Evolutionary conservation across 2,888 invertebrate genomes (phyloP).

Genomic region (Acrobasis consociella): DNA sequence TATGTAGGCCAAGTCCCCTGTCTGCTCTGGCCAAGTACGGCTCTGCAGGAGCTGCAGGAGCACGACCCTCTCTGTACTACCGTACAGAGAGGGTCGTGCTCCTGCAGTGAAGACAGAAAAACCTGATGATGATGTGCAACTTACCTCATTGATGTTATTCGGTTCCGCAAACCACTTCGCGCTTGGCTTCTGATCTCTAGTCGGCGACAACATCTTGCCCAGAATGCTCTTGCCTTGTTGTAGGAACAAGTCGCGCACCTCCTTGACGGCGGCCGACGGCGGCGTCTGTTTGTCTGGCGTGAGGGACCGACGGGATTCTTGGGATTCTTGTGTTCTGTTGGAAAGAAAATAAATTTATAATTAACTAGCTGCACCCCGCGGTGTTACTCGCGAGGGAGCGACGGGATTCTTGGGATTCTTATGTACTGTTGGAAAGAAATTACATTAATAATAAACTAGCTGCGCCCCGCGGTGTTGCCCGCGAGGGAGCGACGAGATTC

Average conservation of each 20-base stretch:
- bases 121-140: too few species aligned
- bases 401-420: constrained; percentile 54
- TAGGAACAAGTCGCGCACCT: constrained; percentile 86
- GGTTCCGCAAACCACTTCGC: constrained; percentile 65
- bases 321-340: constrained; percentile 49
- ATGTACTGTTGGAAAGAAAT: constrained; percentile 36
- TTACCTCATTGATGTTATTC: constrained; percentile 44
- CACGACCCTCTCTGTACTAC: too few species aligned
- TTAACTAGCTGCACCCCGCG: too few species aligned
- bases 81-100: too few species aligned
- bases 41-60: too few species aligned
- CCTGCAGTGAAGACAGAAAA: too few species aligned
- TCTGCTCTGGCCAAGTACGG: too few species aligned
- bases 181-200: constrained; percentile 79
- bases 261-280: constrained; percentile 81
- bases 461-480: too few species aligned
- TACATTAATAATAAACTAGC: neutral
- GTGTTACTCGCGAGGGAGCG: constrained; percentile 50
- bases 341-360: neutral
- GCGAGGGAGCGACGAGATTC: too few species aligned
- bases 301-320: constrained; percentile 53
- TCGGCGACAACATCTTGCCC: constrained; percentile 89
- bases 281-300: constrained; percentile 47
- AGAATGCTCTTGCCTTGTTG: constrained; percentile 88
- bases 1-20: too few species aligned